phyloP scores from a whole-genome alignment of 2,797 vertebrate genomes.

The Sebastiscus tertius region DNA sequence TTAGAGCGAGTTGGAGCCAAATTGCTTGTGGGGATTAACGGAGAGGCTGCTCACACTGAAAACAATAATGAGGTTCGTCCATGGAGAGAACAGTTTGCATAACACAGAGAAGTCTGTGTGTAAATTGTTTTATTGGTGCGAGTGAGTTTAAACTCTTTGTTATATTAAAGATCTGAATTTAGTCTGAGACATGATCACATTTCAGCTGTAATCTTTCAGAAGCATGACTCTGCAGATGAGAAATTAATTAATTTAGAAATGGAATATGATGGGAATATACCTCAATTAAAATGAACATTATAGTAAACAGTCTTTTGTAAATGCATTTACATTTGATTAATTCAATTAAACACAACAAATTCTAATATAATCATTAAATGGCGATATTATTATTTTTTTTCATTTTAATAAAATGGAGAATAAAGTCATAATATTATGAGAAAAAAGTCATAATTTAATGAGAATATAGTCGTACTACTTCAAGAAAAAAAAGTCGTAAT shows the following conservation, averaged over 20 bases:
- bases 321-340: background rate
- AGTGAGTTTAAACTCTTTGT: background rate
- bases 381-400: too few species aligned
- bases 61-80: constrained; percentile 31
- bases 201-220: background rate
- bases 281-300: background rate
- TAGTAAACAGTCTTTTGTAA: background rate
- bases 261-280: background rate
- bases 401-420: too few species aligned
- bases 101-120: background rate
- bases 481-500: too few species aligned
- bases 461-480: too few species aligned
- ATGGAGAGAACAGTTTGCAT: constrained; percentile 20
- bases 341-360: background rate
- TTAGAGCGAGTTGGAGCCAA: background rate
- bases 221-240: background rate
- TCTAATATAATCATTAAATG: background rate
- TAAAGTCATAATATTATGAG: too few species aligned
- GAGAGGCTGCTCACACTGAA: constrained; percentile 16
- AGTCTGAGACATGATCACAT: background rate
- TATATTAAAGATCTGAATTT: background rate
- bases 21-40: constrained; percentile 47
- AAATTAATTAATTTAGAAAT: background rate
- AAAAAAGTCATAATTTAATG: too few species aligned
- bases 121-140: background rate